Evolutionary conservation across 2,888 invertebrate species (phyloP).

Genomic region (Dendrolimus pini): DNA sequence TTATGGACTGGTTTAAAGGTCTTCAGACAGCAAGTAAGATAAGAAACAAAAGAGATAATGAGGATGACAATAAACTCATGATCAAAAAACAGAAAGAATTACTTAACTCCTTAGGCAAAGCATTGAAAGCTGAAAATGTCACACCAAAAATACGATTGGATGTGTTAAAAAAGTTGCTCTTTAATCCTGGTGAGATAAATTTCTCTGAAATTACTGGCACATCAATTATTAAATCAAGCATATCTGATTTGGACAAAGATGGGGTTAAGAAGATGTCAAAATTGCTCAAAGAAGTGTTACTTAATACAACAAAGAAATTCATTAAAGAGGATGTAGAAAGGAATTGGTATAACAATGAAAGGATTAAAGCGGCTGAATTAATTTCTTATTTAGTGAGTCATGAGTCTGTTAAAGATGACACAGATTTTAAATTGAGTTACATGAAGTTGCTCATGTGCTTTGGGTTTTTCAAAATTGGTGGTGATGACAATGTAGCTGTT

Average conservation of each 20-base stretch:
- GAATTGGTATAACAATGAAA: constrained; percentile 81
- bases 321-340: constrained; percentile 68
- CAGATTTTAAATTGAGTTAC: constrained; percentile 80
- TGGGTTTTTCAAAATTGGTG: constrained; percentile 78
- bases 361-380: constrained; percentile 79
- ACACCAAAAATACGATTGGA: constrained; percentile 71
- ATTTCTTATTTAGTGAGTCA: constrained; percentile 71
- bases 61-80: constrained; percentile 69
- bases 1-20: constrained; percentile 79
- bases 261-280: constrained; percentile 80
- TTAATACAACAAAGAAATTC: constrained; percentile 70
- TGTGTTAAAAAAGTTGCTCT: constrained; percentile 79
- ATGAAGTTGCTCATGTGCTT: constrained; percentile 80
- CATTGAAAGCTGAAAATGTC: constrained; percentile 64
- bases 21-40: constrained; percentile 76
- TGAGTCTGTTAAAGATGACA: constrained; percentile 69
- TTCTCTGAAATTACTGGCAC: constrained; percentile 84
- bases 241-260: constrained; percentile 74
- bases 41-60: constrained; percentile 62
- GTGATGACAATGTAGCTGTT: constrained; percentile 63
- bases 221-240: constrained; percentile 79
- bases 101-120: constrained; percentile 65
- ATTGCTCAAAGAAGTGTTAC: constrained; percentile 78
- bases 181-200: constrained; percentile 83
- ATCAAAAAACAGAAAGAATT: constrained; percentile 75